A percentile compares a stretch with the other conserved stretches of the same genome.
phyloP scores from a whole-genome alignment of 2,797 vertebrate species.

The Lacerta viridis region DNA sequence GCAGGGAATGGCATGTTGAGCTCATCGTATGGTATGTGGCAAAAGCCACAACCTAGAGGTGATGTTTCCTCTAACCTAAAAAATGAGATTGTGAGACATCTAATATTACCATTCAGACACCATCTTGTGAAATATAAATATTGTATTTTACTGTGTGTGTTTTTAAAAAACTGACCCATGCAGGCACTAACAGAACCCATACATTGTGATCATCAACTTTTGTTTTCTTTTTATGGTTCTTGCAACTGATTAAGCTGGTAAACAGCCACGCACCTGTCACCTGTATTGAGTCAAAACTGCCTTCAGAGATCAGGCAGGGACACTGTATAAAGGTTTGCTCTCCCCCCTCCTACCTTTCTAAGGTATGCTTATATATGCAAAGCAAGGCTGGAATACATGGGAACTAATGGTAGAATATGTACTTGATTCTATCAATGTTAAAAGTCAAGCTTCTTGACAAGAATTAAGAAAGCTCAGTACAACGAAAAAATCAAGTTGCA shows the following conservation, averaged over 20 bases:
- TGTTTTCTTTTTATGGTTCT: neutral
- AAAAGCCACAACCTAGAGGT: constrained; percentile 92
- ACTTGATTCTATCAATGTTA: neutral
- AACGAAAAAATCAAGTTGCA: neutral
- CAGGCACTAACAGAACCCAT: neutral
- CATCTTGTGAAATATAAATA: neutral
- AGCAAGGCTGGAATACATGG: neutral
- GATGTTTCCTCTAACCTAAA: constrained; percentile 91
- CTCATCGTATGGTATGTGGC: constrained; percentile 98
- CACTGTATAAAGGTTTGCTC: neutral
- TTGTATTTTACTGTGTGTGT: neutral
- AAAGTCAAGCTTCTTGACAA: neutral
- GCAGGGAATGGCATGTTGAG: constrained; percentile 99
- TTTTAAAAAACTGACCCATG: neutral
- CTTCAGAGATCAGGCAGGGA: neutral
- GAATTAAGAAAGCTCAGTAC: neutral
- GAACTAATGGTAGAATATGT: neutral
- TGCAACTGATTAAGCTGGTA: neutral
- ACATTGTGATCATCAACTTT: neutral
- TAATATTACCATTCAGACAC: constrained; percentile 54
- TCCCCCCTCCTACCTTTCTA: neutral
- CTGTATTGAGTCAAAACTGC: neutral
- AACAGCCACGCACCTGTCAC: neutral
- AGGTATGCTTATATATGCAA: neutral
- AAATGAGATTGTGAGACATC: constrained; percentile 56